phyloP scores from a whole-genome alignment of 2,113 vertebrate genomes.

The Poicephalus meyeri region DNA sequence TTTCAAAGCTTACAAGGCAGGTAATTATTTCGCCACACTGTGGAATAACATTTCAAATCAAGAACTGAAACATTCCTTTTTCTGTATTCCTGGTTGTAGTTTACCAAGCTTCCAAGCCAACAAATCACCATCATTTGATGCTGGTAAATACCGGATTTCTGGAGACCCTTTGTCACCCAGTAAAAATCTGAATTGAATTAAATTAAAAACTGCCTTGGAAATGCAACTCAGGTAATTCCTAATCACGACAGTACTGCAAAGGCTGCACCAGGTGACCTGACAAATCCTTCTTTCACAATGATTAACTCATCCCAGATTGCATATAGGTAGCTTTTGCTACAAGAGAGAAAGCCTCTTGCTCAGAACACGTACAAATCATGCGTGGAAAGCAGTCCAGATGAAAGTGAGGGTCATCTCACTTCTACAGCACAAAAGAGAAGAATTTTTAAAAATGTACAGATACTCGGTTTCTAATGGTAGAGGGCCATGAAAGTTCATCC shows the following conservation, averaged over 20 bases:
- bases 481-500: not conserved
- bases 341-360: not conserved
- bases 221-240: not conserved
- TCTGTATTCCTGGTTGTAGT: not conserved
- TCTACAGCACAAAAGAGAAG: not conserved
- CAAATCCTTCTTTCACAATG: not conserved
- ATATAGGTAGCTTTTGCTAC: not conserved
- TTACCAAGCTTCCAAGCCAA: not conserved
- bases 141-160: not conserved
- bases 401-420: not conserved
- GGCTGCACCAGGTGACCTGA: not conserved
- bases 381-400: not conserved
- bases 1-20: not conserved
- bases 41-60: not conserved
- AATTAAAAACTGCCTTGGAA: not conserved
- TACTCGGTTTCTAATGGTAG: constrained; percentile 9
- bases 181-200: not conserved
- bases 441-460: constrained; percentile 11
- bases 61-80: not conserved
- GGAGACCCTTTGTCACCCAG: not conserved
- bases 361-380: not conserved
- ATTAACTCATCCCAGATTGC: not conserved
- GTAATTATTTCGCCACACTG: not conserved
- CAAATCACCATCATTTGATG: not conserved
- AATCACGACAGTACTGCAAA: not conserved